Conservation (phyloP, 2,888 invertebrate species). For the Pammene aurita region DNA sequence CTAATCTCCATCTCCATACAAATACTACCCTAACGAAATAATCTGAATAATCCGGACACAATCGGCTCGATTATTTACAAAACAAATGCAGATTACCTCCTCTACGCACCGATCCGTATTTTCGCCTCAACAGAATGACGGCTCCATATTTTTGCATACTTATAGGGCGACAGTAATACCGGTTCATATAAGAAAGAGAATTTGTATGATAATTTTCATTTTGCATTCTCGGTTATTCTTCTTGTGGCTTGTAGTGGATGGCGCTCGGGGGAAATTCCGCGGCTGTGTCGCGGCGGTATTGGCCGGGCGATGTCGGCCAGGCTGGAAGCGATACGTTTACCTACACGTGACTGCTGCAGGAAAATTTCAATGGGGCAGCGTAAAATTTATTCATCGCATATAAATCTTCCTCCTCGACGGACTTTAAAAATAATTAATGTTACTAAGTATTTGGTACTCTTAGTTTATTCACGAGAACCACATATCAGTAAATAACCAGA, state of each 20-base stretch:
- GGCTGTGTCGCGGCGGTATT: constrained; percentile 67
- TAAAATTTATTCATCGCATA: too few relatives aligned
- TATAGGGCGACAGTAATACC: constrained; percentile 71
- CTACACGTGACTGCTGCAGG: too few relatives aligned
- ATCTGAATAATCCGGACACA: constrained; percentile 50
- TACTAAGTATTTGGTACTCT: too few relatives aligned
- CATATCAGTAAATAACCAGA: too few relatives aligned
- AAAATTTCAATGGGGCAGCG: too few relatives aligned
- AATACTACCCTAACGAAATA: constrained; percentile 45
- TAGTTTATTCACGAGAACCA: too few relatives aligned
- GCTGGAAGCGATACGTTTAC: constrained; percentile 44
- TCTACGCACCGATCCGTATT: constrained; percentile 57
- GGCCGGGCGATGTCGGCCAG: constrained; percentile 47
- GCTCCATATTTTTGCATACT: constrained; percentile 80
- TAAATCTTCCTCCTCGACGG: too few relatives aligned
- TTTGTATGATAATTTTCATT: constrained; percentile 83
- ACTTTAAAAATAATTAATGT: too few relatives aligned
- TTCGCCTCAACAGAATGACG: constrained; percentile 58
- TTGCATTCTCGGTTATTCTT: constrained; percentile 80
- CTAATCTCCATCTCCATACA: constrained; percentile 37
- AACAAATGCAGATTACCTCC: constrained; percentile 66
- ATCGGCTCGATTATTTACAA: constrained; percentile 62
- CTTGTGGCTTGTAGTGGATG: constrained; percentile 75
- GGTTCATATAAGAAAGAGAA: constrained; percentile 77
- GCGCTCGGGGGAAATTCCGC: constrained; percentile 79